Base-by-base conservation (phyloP, 2,888 invertebrate species). In the Macropis europaea region DNA sequence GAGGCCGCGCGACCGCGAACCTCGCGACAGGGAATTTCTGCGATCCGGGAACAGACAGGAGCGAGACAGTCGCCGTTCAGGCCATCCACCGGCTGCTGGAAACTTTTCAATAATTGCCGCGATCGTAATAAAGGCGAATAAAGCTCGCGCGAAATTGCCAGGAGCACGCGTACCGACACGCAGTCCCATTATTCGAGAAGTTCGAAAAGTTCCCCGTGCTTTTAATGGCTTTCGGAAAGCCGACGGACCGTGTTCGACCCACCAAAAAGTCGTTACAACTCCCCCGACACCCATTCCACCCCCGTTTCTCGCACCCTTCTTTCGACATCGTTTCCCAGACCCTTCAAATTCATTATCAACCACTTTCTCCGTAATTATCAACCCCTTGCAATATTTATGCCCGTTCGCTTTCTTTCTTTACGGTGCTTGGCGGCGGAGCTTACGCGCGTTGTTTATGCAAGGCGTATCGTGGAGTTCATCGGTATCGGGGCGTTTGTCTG, bases 51-150 rank as follows among this genome's bases (percentile, higher is more conserved):
- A n/a, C n/a, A 43, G 13, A 24, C 13, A 38, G 50, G 54, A 36
- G 45, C n/a, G n/a, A n/a, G 75, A 69, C 74, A 63, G 69, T 71
- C 52, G 60, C 54, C 47, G 56, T 68, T 72, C 47, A 43, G 38
- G 43, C 30, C 52, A 22, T 22, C 50, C 26, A 52, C 45, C 62
- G n/a, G n/a, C n/a, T n/a, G n/a, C 22, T 50, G 60, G 61, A 79
- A 83, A 81, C 82, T 88, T 88, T 86, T 84, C 86, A 84, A 86
- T 87, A 86, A 88, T 87, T 86, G 86, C 83, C 64, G 67, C 71
- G 79, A 76, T 81, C 82, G 84, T 84, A 86, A 84, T 84, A 82
- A 85, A 83, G 73, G 40, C 82, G 83, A 84, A 79, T 82, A 81
- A 84, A 79, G n/a, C n/a, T n/a, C 79, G 82, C 66, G 80, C 66